Percentiles rank a stretch among this genome's conserved stretches.
phyloP scores from a whole-genome alignment of 2,888 invertebrate genomes.

The Matsumyia berberina region DNA sequence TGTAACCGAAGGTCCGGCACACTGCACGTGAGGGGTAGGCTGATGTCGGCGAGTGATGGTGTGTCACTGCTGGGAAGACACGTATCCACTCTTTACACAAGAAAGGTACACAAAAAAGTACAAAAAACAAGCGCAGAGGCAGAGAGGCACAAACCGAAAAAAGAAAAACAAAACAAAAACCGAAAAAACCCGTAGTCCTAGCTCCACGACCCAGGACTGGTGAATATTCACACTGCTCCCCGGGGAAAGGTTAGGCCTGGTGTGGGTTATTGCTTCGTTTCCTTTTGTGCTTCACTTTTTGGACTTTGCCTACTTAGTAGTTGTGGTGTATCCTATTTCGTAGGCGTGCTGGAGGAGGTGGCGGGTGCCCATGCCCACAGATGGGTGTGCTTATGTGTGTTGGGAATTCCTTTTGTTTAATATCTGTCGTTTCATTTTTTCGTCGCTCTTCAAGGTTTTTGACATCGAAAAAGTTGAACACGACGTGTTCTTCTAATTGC shows the following conservation, averaged over 20 bases:
- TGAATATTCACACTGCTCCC: constrained; percentile 50
- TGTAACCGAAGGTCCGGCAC: constrained; percentile 51
- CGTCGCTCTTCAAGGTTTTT: constrained; percentile 55
- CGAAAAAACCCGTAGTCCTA: constrained; percentile 37
- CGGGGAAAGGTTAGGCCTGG: constrained; percentile 40
- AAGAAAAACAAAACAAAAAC: constrained; percentile 14
- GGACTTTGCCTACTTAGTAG: constrained; percentile 56
- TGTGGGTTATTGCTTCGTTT: constrained; percentile 53
- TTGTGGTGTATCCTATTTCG: constrained; percentile 34
- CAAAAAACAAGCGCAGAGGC: constrained; percentile 3
- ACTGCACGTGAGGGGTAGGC: constrained; percentile 35
- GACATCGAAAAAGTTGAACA: constrained; percentile 62
- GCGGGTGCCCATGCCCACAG: neutral
- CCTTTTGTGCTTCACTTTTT: constrained; percentile 37
- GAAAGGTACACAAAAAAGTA: constrained; percentile 4
- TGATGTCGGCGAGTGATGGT: constrained; percentile 65
- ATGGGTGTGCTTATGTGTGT: constrained; percentile 9
- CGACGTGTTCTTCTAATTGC: constrained; percentile 61
- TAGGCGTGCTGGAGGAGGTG: neutral
- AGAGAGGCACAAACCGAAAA: constrained; percentile 25
- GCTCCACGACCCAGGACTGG: constrained; percentile 13
- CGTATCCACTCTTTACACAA: constrained; percentile 48
- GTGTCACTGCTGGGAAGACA: constrained; percentile 55
- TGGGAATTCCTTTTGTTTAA: constrained; percentile 64
- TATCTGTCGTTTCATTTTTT: constrained; percentile 62